Base-by-base conservation (phyloP, 2,113 vertebrate genomes). In the Ciconia boyciana region DNA sequence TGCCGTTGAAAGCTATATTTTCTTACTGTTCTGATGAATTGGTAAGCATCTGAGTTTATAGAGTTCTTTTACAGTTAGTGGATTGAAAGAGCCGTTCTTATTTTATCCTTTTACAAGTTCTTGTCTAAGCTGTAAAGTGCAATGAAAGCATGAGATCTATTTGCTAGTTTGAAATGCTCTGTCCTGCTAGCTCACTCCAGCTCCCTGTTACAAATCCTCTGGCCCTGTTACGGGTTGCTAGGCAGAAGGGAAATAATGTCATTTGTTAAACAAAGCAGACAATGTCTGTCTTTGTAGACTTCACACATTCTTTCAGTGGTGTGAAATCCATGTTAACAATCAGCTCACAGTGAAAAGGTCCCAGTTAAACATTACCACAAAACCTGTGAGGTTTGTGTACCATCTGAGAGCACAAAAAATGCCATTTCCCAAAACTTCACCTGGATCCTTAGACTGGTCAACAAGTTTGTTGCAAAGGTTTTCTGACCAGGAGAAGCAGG, bases 201-300 rank as follows among this genome's bases (percentile, higher is more conserved):
- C n/a, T 91, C 66, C 39, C 49, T 69, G 64, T 93, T 81, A 90
- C 71, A 94, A 93, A 91, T 81, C 54, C 54, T 87, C 87, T 78
- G 80, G 69, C 79, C 48, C 44, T 72, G 58, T 60, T 88, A 61
- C 20, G 58, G 51, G 95, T 95, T 96, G 94, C 95, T 92, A 89
- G 74, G 92, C 81, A 92, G 46, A 87, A 91, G 71, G 79, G 75
- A 94, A 97, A 96, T 75, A 97, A 85, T 93, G 82, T 91, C 31
- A 82, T 89, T 94, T 86, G 83, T 86, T 93, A 94, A 96, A 97
- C 89, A 96, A 94, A 96, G 55, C 57, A 94, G 71, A 83, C 85
- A 95, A 84, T 87, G 79, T 81, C 72, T 78, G 77, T 95, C 94
- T 96, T 92, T 95, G 87, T 90, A 68, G 83, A 49, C 69, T 87